These are phyloP conservation scores for Hyles lineata DNA, from an alignment of 2,888 invertebrate species.

Conservation along the genomic window DNA sequence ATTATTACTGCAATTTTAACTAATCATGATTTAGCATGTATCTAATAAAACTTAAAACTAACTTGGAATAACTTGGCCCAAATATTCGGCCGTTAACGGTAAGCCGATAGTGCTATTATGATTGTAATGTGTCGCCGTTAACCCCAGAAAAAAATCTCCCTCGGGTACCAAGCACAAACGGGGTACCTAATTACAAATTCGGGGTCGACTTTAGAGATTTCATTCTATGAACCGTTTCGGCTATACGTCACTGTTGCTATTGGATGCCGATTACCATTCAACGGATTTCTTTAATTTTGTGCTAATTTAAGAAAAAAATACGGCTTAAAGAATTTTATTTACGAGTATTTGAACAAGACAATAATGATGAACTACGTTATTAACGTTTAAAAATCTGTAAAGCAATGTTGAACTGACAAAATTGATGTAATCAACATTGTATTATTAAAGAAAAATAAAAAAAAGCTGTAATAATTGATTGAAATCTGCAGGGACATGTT, in stretches of 20 bases:
- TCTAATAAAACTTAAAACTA: background rate
- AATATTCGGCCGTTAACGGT: slow-evolving; percentile 76
- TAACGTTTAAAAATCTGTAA: too few relatives aligned
- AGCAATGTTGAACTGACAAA: too few relatives aligned
- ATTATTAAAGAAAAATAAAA: too few relatives aligned
- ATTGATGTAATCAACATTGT: too few relatives aligned
- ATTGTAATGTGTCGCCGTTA: slow-evolving; percentile 81
- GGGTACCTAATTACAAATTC: slow-evolving; percentile 42
- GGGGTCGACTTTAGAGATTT: slow-evolving; percentile 34
- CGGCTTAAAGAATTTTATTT: too few relatives aligned
- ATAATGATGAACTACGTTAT: too few relatives aligned
- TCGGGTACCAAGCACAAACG: slow-evolving; percentile 62
- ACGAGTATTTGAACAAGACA: too few relatives aligned
- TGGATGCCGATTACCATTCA: background rate
- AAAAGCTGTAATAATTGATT: too few relatives aligned
- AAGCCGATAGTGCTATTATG: slow-evolving; percentile 79
- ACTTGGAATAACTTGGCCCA: slow-evolving; percentile 36
- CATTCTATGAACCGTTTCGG: slow-evolving; percentile 34
- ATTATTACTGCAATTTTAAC: too few relatives aligned
- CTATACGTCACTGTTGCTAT: background rate
- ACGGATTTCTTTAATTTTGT: background rate
- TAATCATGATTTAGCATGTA: too few relatives aligned
- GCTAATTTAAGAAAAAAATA: background rate
- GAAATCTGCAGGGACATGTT: too few relatives aligned
- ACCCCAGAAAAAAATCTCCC: slow-evolving; percentile 61